A percentile compares a stretch with the other conserved stretches of the same genome.
Conservation (phyloP, 2,797 vertebrate genomes). For the Lagocephalus sceleratus region DNA sequence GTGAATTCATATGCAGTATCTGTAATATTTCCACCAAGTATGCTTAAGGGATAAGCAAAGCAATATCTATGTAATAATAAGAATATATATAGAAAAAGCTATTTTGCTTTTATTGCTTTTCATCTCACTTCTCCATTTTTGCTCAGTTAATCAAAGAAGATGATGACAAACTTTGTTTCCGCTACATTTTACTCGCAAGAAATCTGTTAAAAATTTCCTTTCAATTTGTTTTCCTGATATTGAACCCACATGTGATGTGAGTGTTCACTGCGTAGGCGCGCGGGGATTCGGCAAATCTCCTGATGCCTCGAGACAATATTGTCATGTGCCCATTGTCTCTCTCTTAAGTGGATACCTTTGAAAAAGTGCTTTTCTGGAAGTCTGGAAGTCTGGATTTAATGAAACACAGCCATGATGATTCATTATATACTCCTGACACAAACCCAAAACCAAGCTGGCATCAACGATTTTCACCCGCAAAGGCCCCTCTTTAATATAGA, state of each 20-base stretch:
- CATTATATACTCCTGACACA: neutral
- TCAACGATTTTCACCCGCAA: neutral
- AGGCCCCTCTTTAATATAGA: neutral
- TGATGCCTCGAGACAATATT: slow-evolving; percentile 21
- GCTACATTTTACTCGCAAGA: neutral
- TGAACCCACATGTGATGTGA: slow-evolving; percentile 7
- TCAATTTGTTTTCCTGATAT: slow-evolving; percentile 43
- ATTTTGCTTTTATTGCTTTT: slow-evolving; percentile 58
- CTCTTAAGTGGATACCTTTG: slow-evolving; percentile 25
- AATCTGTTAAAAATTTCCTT: slow-evolving; percentile 28
- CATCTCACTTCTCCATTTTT: slow-evolving; percentile 43
- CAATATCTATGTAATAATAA: slow-evolving; percentile 44
- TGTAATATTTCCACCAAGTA: slow-evolving; percentile 27
- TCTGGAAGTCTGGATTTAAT: too few relatives aligned
- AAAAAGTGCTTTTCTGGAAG: neutral
- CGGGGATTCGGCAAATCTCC: slow-evolving; percentile 24
- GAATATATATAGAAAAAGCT: slow-evolving; percentile 7
- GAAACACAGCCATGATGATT: slow-evolving; percentile 4
- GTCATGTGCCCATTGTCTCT: slow-evolving; percentile 2
- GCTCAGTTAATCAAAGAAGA: slow-evolving; percentile 54
- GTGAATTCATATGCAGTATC: neutral
- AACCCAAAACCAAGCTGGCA: neutral
- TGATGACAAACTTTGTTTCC: slow-evolving; percentile 25
- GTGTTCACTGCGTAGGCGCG: neutral
- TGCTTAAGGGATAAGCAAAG: slow-evolving; percentile 36